Percentiles rank a stretch among this genome's conserved stretches.
phyloP scores from a whole-genome alignment of 2,888 invertebrate genomes.

The Coenonympha arcania region DNA sequence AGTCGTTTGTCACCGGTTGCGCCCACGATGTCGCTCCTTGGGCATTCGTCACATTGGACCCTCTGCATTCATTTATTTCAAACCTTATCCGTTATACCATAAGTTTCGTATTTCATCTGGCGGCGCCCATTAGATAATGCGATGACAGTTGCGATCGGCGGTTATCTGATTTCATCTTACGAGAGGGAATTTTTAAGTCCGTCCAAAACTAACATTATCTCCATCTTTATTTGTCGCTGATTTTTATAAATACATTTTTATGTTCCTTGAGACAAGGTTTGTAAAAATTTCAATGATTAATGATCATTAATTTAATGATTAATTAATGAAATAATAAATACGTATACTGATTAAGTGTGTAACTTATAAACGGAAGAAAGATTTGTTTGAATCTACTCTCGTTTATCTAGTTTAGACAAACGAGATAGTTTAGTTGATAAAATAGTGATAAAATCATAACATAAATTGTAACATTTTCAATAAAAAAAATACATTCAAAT shows the following conservation, averaged over 20 bases:
- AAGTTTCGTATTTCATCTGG: conserved; percentile 43
- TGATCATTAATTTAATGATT: no score
- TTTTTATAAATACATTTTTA: conserved; percentile 19
- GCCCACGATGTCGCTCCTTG: conserved; percentile 61
- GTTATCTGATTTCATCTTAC: conserved; percentile 65
- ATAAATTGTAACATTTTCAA: no score
- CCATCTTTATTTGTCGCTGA: conserved; percentile 32
- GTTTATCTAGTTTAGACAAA: no score
- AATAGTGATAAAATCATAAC: no score
- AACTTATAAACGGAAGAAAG: no score
- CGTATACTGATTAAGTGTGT: no score
- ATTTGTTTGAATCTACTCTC: no score
- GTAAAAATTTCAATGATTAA: no score
- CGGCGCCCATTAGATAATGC: conserved; percentile 48
- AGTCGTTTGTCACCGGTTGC: conserved; percentile 69
- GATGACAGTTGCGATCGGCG: conserved; percentile 63
- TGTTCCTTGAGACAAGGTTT: no score
- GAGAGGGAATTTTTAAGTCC: conserved; percentile 51
- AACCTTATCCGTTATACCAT: conserved; percentile 41
- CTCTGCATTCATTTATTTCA: conserved; percentile 35
- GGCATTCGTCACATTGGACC: conserved; percentile 53
- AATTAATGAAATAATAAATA: no score
- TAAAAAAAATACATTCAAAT: background rate
- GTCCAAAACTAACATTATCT: conserved; percentile 37
- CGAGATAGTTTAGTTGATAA: no score